Evolutionary conservation across 2,797 vertebrate species (phyloP).

Genomic region (Tenualosa thibaudeaui): DNA sequence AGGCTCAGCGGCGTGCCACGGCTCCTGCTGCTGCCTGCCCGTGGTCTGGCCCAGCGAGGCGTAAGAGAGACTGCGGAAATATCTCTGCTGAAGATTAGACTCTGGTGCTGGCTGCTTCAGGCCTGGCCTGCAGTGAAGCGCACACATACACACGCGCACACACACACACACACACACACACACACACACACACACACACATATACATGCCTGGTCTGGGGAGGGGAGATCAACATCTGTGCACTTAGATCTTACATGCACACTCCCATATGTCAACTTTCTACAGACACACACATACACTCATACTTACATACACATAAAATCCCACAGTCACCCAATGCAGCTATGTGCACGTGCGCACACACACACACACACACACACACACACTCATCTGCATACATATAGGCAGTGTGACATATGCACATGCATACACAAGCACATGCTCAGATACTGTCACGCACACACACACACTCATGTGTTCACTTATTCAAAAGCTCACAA

Average conservation of each 20-base stretch:
- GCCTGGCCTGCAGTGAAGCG: not conserved
- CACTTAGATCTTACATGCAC: not conserved
- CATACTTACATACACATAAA: not conserved
- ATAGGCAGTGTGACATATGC: constrained; percentile 30
- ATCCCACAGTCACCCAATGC: not conserved
- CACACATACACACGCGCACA: not conserved
- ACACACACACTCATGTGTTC: not conserved
- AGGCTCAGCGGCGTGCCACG: not conserved
- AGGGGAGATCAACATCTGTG: not conserved
- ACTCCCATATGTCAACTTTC: constrained; percentile 5
- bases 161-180: not conserved
- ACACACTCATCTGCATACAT: constrained; percentile 31
- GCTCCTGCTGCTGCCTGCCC: not conserved
- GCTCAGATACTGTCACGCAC: constrained; percentile 16
- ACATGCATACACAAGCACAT: constrained; percentile 27
- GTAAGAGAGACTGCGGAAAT: not conserved
- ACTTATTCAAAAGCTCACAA: not conserved
- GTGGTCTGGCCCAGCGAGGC: not conserved
- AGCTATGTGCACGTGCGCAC: not conserved
- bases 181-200: not conserved
- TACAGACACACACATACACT: not conserved
- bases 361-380: not conserved
- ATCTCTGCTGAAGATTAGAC: constrained; percentile 1
- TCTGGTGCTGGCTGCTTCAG: too few relatives aligned
- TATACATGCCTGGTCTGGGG: not conserved